Conservation (phyloP, 2,113 vertebrate species). For the Tauraco erythrolophus region DNA sequence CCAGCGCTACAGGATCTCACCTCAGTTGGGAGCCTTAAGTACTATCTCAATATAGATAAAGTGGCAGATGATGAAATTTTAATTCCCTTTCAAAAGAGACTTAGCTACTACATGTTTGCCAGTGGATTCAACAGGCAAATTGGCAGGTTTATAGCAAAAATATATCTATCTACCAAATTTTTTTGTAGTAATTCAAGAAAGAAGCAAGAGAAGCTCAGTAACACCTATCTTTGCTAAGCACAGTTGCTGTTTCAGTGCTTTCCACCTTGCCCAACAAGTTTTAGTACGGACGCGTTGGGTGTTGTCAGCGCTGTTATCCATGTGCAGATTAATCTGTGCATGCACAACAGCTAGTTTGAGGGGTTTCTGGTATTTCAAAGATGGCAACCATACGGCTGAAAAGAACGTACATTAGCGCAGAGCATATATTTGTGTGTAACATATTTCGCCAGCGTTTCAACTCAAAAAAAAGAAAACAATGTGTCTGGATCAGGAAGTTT, state of each 20-base stretch:
- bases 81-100: background rate
- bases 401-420: background rate
- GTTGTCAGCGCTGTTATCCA: background rate
- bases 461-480: background rate
- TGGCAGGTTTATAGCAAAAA: background rate
- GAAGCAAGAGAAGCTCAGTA: background rate
- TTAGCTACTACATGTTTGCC: background rate
- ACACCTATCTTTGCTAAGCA: background rate
- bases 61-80: background rate
- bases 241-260: background rate
- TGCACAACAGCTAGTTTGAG: slow-evolving; percentile 7
- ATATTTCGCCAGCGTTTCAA: slow-evolving; percentile 21
- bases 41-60: background rate
- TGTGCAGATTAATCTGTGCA: background rate
- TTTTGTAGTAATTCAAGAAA: background rate
- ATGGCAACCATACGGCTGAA: slow-evolving; percentile 48
- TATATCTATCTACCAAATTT: background rate
- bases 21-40: background rate
- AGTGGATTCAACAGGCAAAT: background rate
- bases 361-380: background rate
- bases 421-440: background rate
- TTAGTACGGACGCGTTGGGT: background rate
- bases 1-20: background rate
- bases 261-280: background rate
- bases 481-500: background rate